These are phyloP conservation scores for Gandaritis pyraliata DNA, from an alignment of 2,888 invertebrate genomes.

Conservation along the genomic window DNA sequence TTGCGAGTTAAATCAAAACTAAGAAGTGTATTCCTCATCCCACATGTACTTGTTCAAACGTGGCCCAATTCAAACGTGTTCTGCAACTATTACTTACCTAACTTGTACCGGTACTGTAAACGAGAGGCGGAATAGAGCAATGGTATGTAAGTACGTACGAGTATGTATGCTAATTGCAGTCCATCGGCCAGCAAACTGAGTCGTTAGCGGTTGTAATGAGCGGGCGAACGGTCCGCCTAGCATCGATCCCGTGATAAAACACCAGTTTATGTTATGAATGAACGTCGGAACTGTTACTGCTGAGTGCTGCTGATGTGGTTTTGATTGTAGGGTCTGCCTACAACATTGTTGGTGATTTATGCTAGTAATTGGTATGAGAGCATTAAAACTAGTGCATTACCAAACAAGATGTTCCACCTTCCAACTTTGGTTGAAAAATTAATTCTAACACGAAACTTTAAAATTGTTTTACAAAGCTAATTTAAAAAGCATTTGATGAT, in stretches of 20 bases:
- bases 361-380: slow-evolving; percentile 4
- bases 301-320: slow-evolving; percentile 29
- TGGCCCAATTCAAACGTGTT: slow-evolving; percentile 3
- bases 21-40: too few relatives aligned
- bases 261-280: slow-evolving; percentile 47
- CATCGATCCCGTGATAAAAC: slow-evolving; percentile 47
- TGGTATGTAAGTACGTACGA: slow-evolving; percentile 38
- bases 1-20: too few relatives aligned
- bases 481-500: too few relatives aligned
- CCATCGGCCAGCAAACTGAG: slow-evolving; percentile 56
- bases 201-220: slow-evolving; percentile 65
- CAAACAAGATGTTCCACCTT: not conserved
- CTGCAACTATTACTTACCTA: not conserved
- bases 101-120: slow-evolving; percentile 17
- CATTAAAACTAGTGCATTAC: not conserved
- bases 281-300: slow-evolving; percentile 37
- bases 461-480: too few relatives aligned
- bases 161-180: slow-evolving; percentile 61
- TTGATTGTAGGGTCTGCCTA: slow-evolving; percentile 19
- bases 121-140: slow-evolving; percentile 41
- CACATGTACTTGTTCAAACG: too few relatives aligned
- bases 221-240: slow-evolving; percentile 38
- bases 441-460: too few relatives aligned
- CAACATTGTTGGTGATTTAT: slow-evolving; percentile 12
- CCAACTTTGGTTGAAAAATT: too few relatives aligned